A percentile compares a stretch with the other conserved stretches of the same genome.
phyloP scores from a whole-genome alignment of 2,888 invertebrate genomes.

The Drosophila macrospina region DNA sequence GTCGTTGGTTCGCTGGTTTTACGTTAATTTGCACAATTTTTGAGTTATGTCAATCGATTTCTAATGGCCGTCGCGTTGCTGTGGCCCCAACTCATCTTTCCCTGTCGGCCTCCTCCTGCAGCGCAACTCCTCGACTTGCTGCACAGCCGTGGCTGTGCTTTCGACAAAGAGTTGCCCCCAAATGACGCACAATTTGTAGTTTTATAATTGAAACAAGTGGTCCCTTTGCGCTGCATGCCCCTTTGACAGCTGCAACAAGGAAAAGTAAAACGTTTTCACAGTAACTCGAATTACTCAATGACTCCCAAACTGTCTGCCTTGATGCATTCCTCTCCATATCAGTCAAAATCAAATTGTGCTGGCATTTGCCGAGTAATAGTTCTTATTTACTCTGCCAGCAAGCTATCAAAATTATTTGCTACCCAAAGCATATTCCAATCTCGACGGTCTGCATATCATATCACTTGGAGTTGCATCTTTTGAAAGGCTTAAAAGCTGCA shows the following conservation, averaged over 20 bases:
- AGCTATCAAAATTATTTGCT: not conserved
- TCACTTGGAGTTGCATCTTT: not conserved
- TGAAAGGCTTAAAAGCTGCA: not conserved
- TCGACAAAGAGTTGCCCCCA: constrained; percentile 21
- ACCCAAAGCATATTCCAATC: not conserved
- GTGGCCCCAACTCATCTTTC: constrained; percentile 5
- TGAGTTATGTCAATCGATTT: constrained; percentile 83
- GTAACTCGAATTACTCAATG: constrained; percentile 3
- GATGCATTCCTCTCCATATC: constrained; percentile 3
- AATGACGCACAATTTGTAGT: constrained; percentile 67
- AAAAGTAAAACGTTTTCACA: constrained; percentile 17
- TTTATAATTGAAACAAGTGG: constrained; percentile 71
- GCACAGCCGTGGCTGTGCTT: constrained; percentile 32
- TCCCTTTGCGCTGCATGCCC: constrained; percentile 34
- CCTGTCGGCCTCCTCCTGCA: not conserved
- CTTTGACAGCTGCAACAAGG: constrained; percentile 13
- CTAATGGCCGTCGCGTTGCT: constrained; percentile 70
- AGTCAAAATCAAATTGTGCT: constrained; percentile 15
- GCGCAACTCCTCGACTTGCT: constrained; percentile 5
- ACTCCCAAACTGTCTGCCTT: constrained; percentile 15
- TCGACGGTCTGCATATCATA: not conserved
- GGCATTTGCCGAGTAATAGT: not conserved
- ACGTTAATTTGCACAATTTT: constrained; percentile 82
- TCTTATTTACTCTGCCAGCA: constrained; percentile 13
- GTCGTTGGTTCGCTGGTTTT: constrained; percentile 74